phyloP scores from a whole-genome alignment of 2,797 vertebrate species.

The Capromys pilorides region DNA sequence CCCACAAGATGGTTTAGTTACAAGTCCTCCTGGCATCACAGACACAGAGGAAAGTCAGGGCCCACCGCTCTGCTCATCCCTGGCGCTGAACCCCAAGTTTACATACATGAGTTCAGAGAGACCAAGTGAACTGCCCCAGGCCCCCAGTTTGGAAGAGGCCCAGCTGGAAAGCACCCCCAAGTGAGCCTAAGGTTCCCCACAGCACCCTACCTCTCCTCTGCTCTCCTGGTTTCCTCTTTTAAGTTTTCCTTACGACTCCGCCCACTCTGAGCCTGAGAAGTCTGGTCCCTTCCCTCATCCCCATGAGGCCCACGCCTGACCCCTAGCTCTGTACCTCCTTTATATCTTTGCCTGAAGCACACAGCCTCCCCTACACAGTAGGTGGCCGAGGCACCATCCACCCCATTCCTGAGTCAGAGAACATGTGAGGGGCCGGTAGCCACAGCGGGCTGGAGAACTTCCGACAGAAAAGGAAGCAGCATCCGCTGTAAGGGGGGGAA shows the following conservation, averaged over 20 bases:
- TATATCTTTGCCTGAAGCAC: rapidly evolving
- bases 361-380: neutral
- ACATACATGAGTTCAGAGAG: neutral
- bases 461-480: constrained; percentile 9
- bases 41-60: neutral
- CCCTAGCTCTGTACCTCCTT: neutral
- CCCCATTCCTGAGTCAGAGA: neutral
- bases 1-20: neutral
- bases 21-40: neutral
- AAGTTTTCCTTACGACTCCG: neutral
- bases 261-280: neutral
- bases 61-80: rapidly evolving
- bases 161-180: neutral
- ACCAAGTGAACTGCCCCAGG: neutral
- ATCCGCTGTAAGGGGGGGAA: neutral
- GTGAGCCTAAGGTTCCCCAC: neutral
- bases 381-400: rapidly evolving
- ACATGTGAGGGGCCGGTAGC: neutral
- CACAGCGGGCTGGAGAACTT: neutral
- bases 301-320: neutral
- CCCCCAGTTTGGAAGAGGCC: rapidly evolving
- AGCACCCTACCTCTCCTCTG: neutral
- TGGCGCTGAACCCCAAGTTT: rapidly evolving
- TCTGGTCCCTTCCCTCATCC: neutral
- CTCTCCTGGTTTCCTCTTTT: neutral